Base-by-base conservation (phyloP, 2,797 vertebrate genomes). In the Mormyrus hasselquistii region DNA sequence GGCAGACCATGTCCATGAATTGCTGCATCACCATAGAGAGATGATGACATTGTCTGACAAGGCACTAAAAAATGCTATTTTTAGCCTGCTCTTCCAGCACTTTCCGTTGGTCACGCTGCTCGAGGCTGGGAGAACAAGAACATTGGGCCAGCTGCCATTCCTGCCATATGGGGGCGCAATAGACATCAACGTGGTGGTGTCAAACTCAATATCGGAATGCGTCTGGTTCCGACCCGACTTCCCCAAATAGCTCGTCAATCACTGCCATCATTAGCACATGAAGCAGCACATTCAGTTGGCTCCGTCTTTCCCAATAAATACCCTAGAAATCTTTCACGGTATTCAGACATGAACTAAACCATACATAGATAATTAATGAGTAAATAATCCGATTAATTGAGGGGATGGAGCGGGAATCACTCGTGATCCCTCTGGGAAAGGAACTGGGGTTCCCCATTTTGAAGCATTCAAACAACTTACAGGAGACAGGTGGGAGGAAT, bases 71-170 rank as follows among this genome's bases (percentile, higher is more conserved):
- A 25, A 88, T 52, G 87, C 91, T 92, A 92, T 92, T 93, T 92
- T 93, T 92, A 93, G 91, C 84, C 86, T 8, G 34, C 57, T 87
- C 47, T 76, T 34, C 88, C 88, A 82, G 4, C 86, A 91, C 92
- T 90, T 89, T 91, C 93, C 89, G 91, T 94, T 93, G 92, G 93
- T 94, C 91, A 91, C 57, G 29, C 86, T 44, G 79, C 83, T 88
- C 47, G 47, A 29, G 90, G 52, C 87, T 55, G 34, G 87, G 53
- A 84, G 84, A 88, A 87, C 88, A 89, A 92, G 90, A 90, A 91
- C 89, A 82, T 79, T 82, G 87, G 90, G 88, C 87, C 38, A 12
- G n/a, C 14, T n/a, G 19, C 73, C 16, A n/a, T 69, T 69, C 4
- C 65, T 69, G 29, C 65, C 65, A 69, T 10, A 34, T 44, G 73